Percentiles rank a stretch among this genome's conserved stretches.
These are phyloP conservation scores for Cinclus cinclus DNA, from an alignment of 2,113 vertebrate species.

Conservation along the genomic window DNA sequence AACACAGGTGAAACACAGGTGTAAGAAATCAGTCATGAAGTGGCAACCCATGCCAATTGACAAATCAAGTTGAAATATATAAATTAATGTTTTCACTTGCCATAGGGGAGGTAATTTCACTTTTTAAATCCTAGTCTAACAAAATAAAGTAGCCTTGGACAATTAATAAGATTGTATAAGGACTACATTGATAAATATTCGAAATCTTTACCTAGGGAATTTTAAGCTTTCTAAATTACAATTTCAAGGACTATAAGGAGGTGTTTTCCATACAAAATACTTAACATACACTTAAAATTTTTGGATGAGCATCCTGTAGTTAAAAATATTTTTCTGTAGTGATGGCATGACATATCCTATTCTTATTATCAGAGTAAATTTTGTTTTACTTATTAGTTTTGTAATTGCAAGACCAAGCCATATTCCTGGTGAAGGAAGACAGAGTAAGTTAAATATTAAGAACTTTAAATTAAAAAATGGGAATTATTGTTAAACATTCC, in stretches of 20 bases:
- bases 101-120: not conserved
- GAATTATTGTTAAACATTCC: not conserved
- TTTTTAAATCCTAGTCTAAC: not conserved
- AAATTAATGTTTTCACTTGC: not conserved
- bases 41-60: not conserved
- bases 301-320: not conserved
- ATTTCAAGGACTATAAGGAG: slow-evolving; percentile 6
- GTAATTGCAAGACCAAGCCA: not conserved
- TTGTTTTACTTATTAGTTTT: not conserved
- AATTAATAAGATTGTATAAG: not conserved
- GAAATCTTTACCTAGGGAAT: not conserved
- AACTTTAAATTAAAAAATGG: not conserved
- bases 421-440: not conserved
- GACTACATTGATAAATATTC: not conserved
- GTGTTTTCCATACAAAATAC: slow-evolving; percentile 30
- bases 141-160: not conserved
- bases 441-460: not conserved
- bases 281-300: not conserved
- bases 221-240: slow-evolving; percentile 40
- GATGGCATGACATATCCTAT: fast-evolving
- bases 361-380: not conserved
- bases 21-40: not conserved
- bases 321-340: not conserved
- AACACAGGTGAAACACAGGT: not conserved
- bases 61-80: not conserved